Percentiles rank a stretch among this genome's conserved stretches.
These are phyloP conservation scores for Halesus radiatus DNA, from an alignment of 1,140 invertebrate genomes.

Conservation along the genomic window DNA sequence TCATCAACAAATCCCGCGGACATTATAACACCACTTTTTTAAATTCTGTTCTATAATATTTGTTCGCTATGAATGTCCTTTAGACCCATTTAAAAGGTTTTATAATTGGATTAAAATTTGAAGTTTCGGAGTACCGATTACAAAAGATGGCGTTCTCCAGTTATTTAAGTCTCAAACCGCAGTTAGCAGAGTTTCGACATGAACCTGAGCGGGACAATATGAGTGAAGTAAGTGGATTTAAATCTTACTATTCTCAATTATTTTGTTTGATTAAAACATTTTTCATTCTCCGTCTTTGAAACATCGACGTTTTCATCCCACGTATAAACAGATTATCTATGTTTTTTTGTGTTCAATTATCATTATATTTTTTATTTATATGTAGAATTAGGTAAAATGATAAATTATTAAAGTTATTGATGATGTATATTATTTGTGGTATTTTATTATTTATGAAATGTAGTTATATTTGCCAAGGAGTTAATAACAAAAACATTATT, in stretches of 20 bases:
- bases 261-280: not conserved
- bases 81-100: not conserved
- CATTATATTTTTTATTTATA: no score
- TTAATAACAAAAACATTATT: no score
- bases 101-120: not conserved
- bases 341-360: no score
- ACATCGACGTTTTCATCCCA: no score
- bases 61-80: constrained; percentile 21
- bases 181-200: constrained; percentile 67
- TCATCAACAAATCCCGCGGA: constrained; percentile 22
- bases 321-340: no score
- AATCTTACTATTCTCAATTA: not conserved
- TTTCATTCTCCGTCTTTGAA: not conserved
- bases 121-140: not conserved
- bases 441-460: no score
- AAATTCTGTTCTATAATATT: not conserved
- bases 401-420: no score
- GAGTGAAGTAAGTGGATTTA: constrained; percentile 63
- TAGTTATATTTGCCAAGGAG: no score
- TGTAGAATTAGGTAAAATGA: no score
- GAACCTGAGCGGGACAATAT: constrained; percentile 67
- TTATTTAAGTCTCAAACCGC: constrained; percentile 67
- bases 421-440: no score
- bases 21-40: not conserved
- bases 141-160: constrained; percentile 63